Evolutionary conservation across 1,140 invertebrate species (phyloP).

Genomic region (Conopomorpha cramerella): DNA sequence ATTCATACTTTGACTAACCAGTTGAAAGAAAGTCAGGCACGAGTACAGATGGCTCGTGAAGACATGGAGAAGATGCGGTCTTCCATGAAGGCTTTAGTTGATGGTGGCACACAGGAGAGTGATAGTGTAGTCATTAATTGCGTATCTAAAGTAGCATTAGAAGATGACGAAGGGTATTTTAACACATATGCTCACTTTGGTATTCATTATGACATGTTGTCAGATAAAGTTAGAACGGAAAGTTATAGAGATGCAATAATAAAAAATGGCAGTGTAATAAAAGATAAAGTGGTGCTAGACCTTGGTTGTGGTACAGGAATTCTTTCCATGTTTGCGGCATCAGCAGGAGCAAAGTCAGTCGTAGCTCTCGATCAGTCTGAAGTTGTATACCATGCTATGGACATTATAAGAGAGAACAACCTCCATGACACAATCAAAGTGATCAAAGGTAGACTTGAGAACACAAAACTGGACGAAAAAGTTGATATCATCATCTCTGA

Average conservation of each 20-base stretch:
- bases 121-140: constrained; percentile 27
- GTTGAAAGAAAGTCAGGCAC: constrained; percentile 57
- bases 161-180: constrained; percentile 83
- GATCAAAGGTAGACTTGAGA: constrained; percentile 85
- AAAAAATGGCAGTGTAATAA: constrained; percentile 72
- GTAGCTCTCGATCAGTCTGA: constrained; percentile 92
- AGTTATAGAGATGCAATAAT: constrained; percentile 94
- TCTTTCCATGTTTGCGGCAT: constrained; percentile 93
- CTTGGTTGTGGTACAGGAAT: constrained; percentile 94
- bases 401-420: constrained; percentile 78
- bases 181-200: constrained; percentile 96
- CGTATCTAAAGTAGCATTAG: constrained; percentile 56
- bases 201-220: constrained; percentile 96
- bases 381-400: constrained; percentile 80
- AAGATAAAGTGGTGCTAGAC: constrained; percentile 86
- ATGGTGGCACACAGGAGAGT: constrained; percentile 16
- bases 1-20: constrained; percentile 63
- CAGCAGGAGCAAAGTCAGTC: constrained; percentile 89
- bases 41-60: constrained; percentile 63
- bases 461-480: constrained; percentile 81
- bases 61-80: constrained; percentile 69
- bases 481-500: constrained; percentile 97
- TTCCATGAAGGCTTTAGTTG: constrained; percentile 67
- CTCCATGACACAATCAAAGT: constrained; percentile 66
- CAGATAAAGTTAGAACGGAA: constrained; percentile 88